phyloP scores from a whole-genome alignment of 2,113 vertebrate species.

The Aspiorhynchus laticeps region DNA sequence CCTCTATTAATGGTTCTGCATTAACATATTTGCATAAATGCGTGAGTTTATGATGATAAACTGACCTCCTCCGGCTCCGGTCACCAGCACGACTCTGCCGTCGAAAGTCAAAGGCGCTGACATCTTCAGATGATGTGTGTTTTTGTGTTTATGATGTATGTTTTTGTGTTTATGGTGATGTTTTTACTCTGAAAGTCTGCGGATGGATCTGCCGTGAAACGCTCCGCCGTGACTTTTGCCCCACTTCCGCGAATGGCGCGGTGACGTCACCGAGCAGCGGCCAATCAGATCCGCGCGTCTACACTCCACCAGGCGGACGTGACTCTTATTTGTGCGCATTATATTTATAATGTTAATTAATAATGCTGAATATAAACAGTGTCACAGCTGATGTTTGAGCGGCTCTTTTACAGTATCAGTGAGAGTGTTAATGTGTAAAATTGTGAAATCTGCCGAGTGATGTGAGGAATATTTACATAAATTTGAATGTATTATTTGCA shows the following conservation, averaged over 20 bases:
- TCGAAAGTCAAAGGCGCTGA: constrained; percentile 79
- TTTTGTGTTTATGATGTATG: neutral
- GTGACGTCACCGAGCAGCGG: neutral
- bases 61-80: constrained; percentile 91
- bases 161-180: neutral
- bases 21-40: neutral
- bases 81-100: constrained; percentile 87
- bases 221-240: constrained; percentile 44
- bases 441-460: neutral
- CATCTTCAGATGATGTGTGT: constrained; percentile 66
- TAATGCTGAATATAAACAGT: neutral
- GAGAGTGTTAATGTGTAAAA: neutral
- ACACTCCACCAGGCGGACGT: constrained; percentile 35
- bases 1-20: neutral
- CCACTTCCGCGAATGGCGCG: constrained; percentile 37
- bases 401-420: neutral
- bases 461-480: neutral
- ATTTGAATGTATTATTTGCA: neutral
- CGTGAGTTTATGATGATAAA: neutral
- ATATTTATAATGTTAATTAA: neutral
- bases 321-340: neutral
- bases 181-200: neutral
- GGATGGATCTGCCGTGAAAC: neutral
- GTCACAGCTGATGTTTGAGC: neutral
- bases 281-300: constrained; percentile 42